These are phyloP conservation scores for Andrena praecox DNA, from an alignment of 2,888 invertebrate species.

Conservation along the genomic window DNA sequence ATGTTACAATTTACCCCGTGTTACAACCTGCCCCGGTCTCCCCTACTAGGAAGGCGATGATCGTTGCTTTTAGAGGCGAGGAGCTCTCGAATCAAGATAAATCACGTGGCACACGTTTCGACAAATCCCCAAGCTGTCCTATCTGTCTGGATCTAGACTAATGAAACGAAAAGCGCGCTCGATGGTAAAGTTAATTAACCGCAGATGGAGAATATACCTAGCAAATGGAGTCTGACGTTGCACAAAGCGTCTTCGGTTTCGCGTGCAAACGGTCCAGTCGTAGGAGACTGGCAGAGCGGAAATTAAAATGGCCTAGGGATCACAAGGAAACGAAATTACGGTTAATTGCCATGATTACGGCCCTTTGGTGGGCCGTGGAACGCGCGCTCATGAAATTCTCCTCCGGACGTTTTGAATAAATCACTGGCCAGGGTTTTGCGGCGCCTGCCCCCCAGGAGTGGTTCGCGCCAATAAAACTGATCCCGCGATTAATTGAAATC, in stretches of 20 bases:
- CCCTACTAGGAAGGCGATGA: too few relatives aligned
- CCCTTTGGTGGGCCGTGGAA: not conserved
- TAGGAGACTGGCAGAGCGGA: not conserved
- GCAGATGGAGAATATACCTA: too few relatives aligned
- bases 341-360: not conserved
- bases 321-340: not conserved
- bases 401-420: conserved; percentile 4
- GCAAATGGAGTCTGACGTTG: not conserved
- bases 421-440: not conserved
- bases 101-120: too few relatives aligned
- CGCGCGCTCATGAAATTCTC: not conserved
- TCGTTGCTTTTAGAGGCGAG: too few relatives aligned
- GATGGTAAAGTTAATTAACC: too few relatives aligned
- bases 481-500: conserved; percentile 23
- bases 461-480: not conserved
- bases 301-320: not conserved
- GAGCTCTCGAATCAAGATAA: not conserved
- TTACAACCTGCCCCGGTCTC: too few relatives aligned
- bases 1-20: too few relatives aligned
- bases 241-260: not conserved
- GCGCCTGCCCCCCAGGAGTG: too few relatives aligned
- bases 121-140: too few relatives aligned
- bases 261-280: not conserved
- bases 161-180: too few relatives aligned
- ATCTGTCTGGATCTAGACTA: too few relatives aligned